Evolutionary conservation across 1,140 invertebrate species (phyloP).

Genomic region (Zeugodacus cucurbitae): DNA sequence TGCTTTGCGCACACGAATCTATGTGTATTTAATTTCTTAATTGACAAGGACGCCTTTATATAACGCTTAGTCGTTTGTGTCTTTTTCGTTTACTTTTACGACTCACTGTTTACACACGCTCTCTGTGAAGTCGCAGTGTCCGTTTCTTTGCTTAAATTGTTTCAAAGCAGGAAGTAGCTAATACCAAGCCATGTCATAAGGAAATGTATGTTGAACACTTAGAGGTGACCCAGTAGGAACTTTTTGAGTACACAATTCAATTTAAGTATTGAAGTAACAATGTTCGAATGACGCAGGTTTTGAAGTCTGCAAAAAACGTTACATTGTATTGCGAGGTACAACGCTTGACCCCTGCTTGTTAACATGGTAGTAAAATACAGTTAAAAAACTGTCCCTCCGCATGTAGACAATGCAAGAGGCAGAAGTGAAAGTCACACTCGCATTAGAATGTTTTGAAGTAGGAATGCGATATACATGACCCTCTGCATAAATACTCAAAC

Average conservation of each 20-base stretch:
- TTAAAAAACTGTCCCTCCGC: background rate
- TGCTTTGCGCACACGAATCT: background rate
- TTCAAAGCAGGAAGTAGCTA: background rate
- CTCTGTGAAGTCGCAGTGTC: background rate
- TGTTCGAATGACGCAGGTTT: too few species aligned
- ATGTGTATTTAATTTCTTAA: background rate
- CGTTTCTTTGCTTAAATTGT: background rate
- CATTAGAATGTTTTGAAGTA: background rate
- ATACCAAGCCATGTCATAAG: background rate
- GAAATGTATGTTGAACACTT: background rate
- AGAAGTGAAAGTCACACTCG: background rate
- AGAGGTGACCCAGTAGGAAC: too few species aligned
- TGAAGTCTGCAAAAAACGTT: too few species aligned
- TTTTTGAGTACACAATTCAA: too few species aligned
- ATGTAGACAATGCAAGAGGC: too few species aligned
- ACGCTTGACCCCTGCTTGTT: too few species aligned
- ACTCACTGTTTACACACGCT: background rate
- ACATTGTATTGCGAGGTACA: too few species aligned
- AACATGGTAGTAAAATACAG: too few species aligned
- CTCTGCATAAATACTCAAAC: background rate
- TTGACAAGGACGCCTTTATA: background rate
- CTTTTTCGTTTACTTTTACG: background rate
- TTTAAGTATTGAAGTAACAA: too few species aligned
- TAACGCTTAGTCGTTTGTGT: background rate
- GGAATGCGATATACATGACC: background rate